Percentiles rank a stretch among this genome's conserved stretches.
These are phyloP conservation scores for Urophycis tenuis DNA, from an alignment of 2,797 vertebrate genomes.

Conservation along the genomic window DNA sequence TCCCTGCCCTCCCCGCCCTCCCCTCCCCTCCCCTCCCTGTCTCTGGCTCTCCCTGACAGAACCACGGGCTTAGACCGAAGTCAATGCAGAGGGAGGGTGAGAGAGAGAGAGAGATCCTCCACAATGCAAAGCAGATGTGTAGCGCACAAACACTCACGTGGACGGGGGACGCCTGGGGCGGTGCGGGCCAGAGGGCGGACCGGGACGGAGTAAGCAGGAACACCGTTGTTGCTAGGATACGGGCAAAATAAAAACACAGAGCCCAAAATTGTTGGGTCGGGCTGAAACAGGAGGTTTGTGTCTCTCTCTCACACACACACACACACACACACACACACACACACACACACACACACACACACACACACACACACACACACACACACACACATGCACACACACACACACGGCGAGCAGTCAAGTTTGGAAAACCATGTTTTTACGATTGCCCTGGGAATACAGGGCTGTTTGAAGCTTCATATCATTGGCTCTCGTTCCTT, in stretches of 20 bases:
- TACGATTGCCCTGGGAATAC: conserved; percentile 48
- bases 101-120: too few relatives aligned
- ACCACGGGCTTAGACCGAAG: conserved; percentile 67
- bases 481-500: conserved; percentile 17
- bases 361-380: neutral
- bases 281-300: conserved; percentile 71
- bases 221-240: conserved; percentile 84
- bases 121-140: conserved; percentile 93
- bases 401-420: conserved; percentile 41
- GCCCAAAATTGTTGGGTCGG: conserved; percentile 54
- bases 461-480: conserved; percentile 31
- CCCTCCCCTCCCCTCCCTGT: conserved; percentile 26
- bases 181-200: conserved; percentile 79
- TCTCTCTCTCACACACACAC: conserved; percentile 18
- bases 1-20: conserved; percentile 13
- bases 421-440: conserved; percentile 63
- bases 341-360: conserved; percentile 5
- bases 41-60: conserved; percentile 50
- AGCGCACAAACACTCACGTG: conserved; percentile 52
- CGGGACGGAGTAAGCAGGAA: conserved; percentile 84
- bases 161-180: conserved; percentile 78
- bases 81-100: too few relatives aligned
- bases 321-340: neutral
- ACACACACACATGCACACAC: conserved; percentile 20
- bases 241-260: conserved; percentile 90